Conservation (phyloP, 35 echinoderm and acorn worm genomes). For the Apostichopus parvimensis region DNA sequence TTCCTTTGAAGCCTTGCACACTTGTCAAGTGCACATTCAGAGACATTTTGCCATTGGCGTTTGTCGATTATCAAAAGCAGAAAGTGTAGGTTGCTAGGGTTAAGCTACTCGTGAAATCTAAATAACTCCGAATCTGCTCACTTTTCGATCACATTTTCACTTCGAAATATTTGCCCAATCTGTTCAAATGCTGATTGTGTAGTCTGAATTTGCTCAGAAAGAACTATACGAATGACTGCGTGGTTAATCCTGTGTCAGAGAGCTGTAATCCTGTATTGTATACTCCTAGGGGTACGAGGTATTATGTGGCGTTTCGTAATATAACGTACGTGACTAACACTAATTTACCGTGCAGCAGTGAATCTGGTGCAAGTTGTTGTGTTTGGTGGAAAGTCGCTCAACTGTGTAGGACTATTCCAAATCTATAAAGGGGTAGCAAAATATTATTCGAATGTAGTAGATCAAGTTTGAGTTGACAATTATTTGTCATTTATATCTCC, state of each 20-base stretch:
- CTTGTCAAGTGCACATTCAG: constrained; percentile 63
- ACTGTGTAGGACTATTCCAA: constrained; percentile 46
- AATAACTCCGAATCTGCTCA: too few relatives aligned
- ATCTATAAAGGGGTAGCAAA: neutral
- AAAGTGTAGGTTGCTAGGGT: neutral
- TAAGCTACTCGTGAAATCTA: too few relatives aligned
- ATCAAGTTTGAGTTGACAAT: neutral
- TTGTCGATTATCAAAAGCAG: neutral
- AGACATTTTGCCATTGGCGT: constrained; percentile 50
- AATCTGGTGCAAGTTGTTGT: neutral
- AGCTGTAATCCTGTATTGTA: neutral
- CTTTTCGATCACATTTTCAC: neutral
- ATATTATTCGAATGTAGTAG: neutral
- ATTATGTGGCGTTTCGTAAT: too few relatives aligned
- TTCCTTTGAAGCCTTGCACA: constrained; percentile 67
- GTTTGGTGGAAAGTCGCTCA: constrained; percentile 54
- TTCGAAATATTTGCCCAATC: neutral
- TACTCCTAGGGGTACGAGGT: neutral
- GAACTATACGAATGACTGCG: neutral
- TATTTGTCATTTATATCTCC: neutral
- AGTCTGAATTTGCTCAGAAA: too few relatives aligned
- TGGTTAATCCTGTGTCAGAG: neutral
- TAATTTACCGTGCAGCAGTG: too few relatives aligned
- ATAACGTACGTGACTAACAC: too few relatives aligned
- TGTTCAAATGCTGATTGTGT: too few relatives aligned